Evolutionary conservation across 2,113 vertebrate genomes (phyloP), one percentile per base, ranked within the genome.

Genomic region (Pterophyllum scalare): DNA sequence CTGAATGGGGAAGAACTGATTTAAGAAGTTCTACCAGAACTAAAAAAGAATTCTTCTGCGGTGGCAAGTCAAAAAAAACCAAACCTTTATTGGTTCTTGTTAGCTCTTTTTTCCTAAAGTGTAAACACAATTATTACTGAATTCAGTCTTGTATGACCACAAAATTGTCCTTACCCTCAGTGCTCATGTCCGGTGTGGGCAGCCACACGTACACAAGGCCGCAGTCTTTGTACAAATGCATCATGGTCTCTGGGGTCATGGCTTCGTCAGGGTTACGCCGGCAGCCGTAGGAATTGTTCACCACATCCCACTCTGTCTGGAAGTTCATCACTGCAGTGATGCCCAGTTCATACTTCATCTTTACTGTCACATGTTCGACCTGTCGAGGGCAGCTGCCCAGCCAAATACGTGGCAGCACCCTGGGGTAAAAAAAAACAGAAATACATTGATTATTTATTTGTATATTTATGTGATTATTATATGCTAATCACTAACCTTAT

Each of bases 171-270:
- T 95, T 87, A 99, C 98, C 98, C 94, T 98, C 97, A 0, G 98
- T 99, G 93, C 98, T 99, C 98, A 99, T 99, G 75, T 99, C 98
- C 0, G 97, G 96, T 1, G 98, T 99, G 7, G 98, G 98, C 87
- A 99, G 95, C 98, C 98, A 99, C 88, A 99, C 94, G 64, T 99
- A 99, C 31, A 89, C 95, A 80, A 99, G 91, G 56, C 97, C 97
- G 85, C 95, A 96, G 81, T 98, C 97, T 91, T 94, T 97, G 86
- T 99, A 99, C 15, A 99, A 92, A 59, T 92, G 95, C 91, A 96
- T 97, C 95, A 99, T 97, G 58, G 95, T 96, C 80, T 98, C 97
- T 0, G 97, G 95, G 35, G 89, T 97, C 97, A 98, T 97, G 82
- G 96, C 91, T 17, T 97, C 97, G 0, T 89, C 91, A 0, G 64